Conservation (phyloP, 2,797 vertebrate genomes). For the Rhabdophis nuchalis region DNA sequence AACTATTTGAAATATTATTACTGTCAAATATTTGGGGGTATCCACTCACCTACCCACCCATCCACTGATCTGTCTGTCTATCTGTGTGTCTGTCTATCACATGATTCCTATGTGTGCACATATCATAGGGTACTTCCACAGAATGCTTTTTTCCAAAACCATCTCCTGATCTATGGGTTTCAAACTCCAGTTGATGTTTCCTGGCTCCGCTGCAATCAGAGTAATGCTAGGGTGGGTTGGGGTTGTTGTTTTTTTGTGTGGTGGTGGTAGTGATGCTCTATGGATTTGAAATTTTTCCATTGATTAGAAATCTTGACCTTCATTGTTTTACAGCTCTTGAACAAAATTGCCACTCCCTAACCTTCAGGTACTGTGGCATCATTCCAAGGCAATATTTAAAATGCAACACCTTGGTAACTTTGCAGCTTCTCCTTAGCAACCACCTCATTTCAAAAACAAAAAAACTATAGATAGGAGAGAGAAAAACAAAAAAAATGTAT, state of each 20-base stretch:
- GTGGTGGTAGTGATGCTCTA: neutral
- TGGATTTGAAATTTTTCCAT: neutral
- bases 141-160: neutral
- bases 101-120: neutral
- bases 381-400: neutral
- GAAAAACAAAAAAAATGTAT: neutral
- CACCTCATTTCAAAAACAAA: neutral
- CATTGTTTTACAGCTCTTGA: neutral
- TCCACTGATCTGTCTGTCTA: neutral
- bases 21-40: neutral
- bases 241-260: neutral
- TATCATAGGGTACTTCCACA: neutral
- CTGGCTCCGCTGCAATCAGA: neutral
- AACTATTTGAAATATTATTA: neutral
- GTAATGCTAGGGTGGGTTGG: neutral
- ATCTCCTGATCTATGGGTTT: neutral
- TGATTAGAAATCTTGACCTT: neutral
- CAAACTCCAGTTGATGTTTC: neutral
- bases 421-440: neutral
- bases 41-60: too few species aligned
- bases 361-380: neutral
- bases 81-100: fast-evolving
- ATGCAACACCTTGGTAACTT: neutral
- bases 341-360: neutral
- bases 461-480: neutral